phyloP scores from a whole-genome alignment of 2,888 invertebrate species.

The Congeria kusceri region DNA sequence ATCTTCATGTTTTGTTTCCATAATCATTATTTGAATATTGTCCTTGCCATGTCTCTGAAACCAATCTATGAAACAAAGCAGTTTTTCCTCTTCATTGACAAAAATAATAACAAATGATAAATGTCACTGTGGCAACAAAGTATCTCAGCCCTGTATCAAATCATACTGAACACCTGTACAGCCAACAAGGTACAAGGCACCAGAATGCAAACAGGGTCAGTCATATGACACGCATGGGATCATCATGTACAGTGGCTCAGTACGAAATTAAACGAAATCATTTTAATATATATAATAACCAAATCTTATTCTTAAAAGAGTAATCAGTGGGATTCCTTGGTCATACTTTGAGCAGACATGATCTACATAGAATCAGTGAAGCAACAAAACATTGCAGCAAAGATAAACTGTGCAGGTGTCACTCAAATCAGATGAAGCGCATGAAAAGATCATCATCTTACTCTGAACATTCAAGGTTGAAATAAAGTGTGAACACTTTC shows the following conservation, averaged over 20 bases:
- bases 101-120: too few relatives aligned
- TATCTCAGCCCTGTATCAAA: constrained; percentile 33
- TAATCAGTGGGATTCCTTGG: constrained; percentile 49
- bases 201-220: neutral
- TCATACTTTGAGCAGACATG: constrained; percentile 40
- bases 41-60: too few relatives aligned
- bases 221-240: constrained; percentile 60
- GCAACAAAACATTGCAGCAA: constrained; percentile 59
- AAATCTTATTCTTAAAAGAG: constrained; percentile 15
- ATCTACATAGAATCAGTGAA: constrained; percentile 4
- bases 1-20: too few relatives aligned
- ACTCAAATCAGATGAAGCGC: constrained; percentile 73
- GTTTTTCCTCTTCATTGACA: too few relatives aligned
- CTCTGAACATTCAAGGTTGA: neutral
- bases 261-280: too few relatives aligned
- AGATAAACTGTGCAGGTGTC: constrained; percentile 10
- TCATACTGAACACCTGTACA: constrained; percentile 13
- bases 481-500: neutral
- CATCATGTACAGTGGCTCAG: constrained; percentile 38
- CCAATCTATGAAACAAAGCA: too few relatives aligned
- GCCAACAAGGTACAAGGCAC: constrained; percentile 4
- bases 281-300: too few relatives aligned
- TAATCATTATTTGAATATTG: too few relatives aligned
- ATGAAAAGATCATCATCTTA: constrained; percentile 71
- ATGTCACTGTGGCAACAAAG: too few relatives aligned